These are phyloP conservation scores for Orientallactaga bullata DNA, from an alignment of 2,113 vertebrate species.

Conservation along the genomic window DNA sequence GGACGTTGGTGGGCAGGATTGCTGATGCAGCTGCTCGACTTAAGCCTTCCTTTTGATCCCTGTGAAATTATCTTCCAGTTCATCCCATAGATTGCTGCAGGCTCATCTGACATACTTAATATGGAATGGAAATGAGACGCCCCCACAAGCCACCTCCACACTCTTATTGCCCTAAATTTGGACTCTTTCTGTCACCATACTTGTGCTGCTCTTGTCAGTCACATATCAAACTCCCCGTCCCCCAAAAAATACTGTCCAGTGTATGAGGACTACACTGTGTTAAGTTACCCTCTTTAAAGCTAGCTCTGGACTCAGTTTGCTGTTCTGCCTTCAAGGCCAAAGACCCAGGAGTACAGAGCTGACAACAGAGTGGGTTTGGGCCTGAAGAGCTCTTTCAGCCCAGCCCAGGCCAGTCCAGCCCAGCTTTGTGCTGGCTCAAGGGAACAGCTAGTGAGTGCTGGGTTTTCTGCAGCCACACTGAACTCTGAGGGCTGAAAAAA, in stretches of 20 bases:
- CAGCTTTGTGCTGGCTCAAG: fast-evolving
- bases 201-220: constrained; percentile 71
- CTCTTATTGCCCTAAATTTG: constrained; percentile 56
- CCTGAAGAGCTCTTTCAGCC: background rate
- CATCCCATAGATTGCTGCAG: background rate
- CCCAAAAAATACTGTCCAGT: background rate
- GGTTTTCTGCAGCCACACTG: background rate
- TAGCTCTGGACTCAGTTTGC: background rate
- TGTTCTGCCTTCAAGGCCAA: background rate
- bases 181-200: constrained; percentile 65
- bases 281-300: background rate
- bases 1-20: background rate
- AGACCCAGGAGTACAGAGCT: background rate
- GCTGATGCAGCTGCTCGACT: background rate
- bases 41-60: background rate
- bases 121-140: constrained; percentile 45
- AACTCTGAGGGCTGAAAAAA: background rate
- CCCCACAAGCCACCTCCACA: constrained; percentile 53
- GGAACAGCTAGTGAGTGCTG: background rate
- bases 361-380: fast-evolving
- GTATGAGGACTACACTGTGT: background rate
- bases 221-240: background rate
- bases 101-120: constrained; percentile 53
- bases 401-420: no score
- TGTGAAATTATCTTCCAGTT: background rate